A percentile compares a stretch with the other conserved stretches of the same genome.
Conservation (phyloP, 2,113 vertebrate genomes). For the Noturus placidus region DNA sequence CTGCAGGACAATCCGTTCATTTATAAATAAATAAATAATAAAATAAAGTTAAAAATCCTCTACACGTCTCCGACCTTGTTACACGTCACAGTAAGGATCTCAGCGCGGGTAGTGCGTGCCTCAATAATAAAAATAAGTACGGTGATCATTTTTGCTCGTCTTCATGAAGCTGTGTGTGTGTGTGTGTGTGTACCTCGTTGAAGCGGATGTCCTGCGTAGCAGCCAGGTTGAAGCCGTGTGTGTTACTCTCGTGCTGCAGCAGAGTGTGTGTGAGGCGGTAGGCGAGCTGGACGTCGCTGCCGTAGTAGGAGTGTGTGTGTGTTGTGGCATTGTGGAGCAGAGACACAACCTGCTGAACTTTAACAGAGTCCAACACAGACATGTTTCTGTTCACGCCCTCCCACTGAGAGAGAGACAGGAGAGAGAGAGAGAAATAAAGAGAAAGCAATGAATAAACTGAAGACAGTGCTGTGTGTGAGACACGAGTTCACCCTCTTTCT, state of each 20-base stretch:
- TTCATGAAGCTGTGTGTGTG: neutral
- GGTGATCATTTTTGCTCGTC: neutral
- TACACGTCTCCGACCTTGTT: neutral
- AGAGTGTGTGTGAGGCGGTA: slow-evolving; percentile 81
- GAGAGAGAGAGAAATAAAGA: neutral
- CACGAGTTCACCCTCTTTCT: no score
- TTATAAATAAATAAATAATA: neutral
- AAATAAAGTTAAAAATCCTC: neutral
- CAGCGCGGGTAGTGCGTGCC: neutral
- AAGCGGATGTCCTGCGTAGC: slow-evolving; percentile 94
- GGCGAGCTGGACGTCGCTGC: slow-evolving; percentile 86
- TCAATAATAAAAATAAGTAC: no score
- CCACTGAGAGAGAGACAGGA: slow-evolving; percentile 63
- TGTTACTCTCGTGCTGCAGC: slow-evolving; percentile 83
- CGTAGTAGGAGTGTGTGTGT: slow-evolving; percentile 76
- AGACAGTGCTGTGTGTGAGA: no score
- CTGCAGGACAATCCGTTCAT: neutral
- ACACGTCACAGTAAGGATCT: neutral
- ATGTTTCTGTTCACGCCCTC: slow-evolving; percentile 77
- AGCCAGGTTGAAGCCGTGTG: slow-evolving; percentile 86
- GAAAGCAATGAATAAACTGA: no score
- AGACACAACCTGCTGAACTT: slow-evolving; percentile 74
- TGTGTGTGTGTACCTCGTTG: slow-evolving; percentile 78
- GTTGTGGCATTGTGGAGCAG: slow-evolving; percentile 81
- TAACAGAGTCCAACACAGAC: slow-evolving; percentile 75